Base-by-base conservation (phyloP, 2,888 invertebrate genomes). In the Scrobipalpa atriplicella region DNA sequence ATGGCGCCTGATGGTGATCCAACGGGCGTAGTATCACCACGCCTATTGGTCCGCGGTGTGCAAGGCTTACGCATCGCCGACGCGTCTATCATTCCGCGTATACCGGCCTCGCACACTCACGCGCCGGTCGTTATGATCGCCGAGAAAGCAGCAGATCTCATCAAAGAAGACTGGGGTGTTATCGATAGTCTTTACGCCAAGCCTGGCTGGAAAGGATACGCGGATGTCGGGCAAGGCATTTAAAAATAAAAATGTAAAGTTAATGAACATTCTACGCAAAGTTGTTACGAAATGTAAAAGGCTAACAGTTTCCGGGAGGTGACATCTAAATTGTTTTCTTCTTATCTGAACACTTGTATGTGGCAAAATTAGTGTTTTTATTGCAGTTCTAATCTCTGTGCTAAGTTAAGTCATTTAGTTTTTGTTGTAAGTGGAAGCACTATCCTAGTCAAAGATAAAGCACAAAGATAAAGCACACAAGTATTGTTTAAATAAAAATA, bases 1-100 rank as follows among this genome's bases (percentile, higher is more conserved):
- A 96, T 96, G 96, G 95, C 95, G 0, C 94, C 95, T 0, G 75
- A 75, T 0, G 85, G 80, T 0, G 95, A 96, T 76, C 90, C 93
- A 0, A 92, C 93, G 0, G 94, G 95, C 0, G 96, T 96, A 3
- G 96, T 96, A 0, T 94, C 94, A 71, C 93, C 94, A 5, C 76
- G 90, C n/a, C 82, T 94, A 0, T 70, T 73, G 7, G 93, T 94
- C 6, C 85, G 88, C 64, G 93, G 93, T 9, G 69, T 90, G 9
- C 72, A 73, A 21, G 84, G 87, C 0, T 81, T 94, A 1, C 78
- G 94, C 29, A 82, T 94, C n/a, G 93, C 87, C 0, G 94, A 94
- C 75, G 93, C 93, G 0, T 93, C 94, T 16, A 82, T 94, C 41
- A 94, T 94, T 75, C 94, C 94, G 0, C 86, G 87, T 7, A 93